Conservation (phyloP, 1,140 invertebrate species). For the Leucophenga varia region DNA sequence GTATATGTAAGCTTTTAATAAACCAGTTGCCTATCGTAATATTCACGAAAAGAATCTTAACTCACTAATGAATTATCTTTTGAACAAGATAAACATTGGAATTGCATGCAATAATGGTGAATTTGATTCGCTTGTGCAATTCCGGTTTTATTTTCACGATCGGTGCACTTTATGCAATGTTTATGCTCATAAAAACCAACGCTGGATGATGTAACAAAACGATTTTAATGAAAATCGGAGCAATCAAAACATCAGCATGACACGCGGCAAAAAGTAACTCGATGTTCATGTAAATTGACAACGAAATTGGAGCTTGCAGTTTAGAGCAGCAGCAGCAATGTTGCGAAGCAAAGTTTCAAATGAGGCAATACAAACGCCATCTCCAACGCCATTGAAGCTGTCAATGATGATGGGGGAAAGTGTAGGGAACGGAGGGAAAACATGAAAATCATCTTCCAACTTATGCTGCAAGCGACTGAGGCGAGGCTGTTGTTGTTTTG, state of each 20-base stretch:
- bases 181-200: conserved; percentile 18
- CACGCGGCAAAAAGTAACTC: conserved; percentile 28
- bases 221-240: conserved; percentile 47
- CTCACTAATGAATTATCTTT: too few relatives aligned
- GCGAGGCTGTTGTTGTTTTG: too few relatives aligned
- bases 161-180: too few relatives aligned
- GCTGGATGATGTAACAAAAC: conserved; percentile 17
- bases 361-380: too few relatives aligned
- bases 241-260: conserved; percentile 48
- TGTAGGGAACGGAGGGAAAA: conserved; percentile 27
- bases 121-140: too few relatives aligned
- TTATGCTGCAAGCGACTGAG: conserved; percentile 24
- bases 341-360: not conserved
- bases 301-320: conserved; percentile 42
- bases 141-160: too few relatives aligned
- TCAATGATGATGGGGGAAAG: not conserved
- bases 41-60: too few relatives aligned
- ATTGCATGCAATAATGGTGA: too few relatives aligned
- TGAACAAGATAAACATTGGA: too few relatives aligned
- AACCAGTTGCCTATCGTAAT: too few relatives aligned
- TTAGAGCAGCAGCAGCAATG: conserved; percentile 32
- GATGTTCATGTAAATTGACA: conserved; percentile 18
- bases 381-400: too few relatives aligned
- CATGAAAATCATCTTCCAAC: conserved; percentile 54
- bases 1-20: too few relatives aligned